Conservation (phyloP, 2,797 vertebrate species). For the Smutsia gigantea region DNA sequence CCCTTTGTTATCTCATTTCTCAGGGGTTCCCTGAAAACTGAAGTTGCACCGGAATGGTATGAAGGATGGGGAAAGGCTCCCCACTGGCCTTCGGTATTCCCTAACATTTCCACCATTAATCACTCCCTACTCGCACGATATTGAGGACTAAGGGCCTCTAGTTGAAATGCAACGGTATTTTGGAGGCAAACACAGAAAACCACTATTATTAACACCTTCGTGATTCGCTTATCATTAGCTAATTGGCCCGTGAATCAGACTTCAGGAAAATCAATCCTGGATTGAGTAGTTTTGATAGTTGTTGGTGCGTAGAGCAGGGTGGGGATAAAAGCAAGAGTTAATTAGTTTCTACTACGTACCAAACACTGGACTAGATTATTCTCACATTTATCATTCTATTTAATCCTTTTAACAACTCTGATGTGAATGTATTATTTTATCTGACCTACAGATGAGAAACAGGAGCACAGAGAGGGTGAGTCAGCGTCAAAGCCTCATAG, state of each 20-base stretch:
- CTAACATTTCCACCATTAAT: background rate
- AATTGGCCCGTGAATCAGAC: slow-evolving; percentile 23
- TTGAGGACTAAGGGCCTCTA: background rate
- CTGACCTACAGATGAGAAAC: background rate
- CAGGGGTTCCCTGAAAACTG: background rate
- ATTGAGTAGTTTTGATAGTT: slow-evolving; percentile 20
- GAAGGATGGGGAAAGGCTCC: background rate
- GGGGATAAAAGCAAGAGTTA: background rate
- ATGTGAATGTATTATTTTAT: background rate
- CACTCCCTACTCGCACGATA: background rate
- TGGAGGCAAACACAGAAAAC: slow-evolving; percentile 27
- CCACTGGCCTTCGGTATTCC: background rate
- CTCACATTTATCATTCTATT: background rate
- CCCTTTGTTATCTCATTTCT: background rate
- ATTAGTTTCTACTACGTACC: background rate
- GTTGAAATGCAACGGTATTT: slow-evolving; percentile 6
- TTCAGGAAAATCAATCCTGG: background rate
- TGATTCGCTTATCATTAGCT: slow-evolving; percentile 31
- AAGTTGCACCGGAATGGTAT: background rate
- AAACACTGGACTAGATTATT: background rate
- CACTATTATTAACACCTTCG: slow-evolving; percentile 30
- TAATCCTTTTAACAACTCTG: background rate
- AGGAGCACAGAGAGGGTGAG: background rate
- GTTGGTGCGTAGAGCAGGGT: background rate
- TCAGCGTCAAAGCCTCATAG: background rate